phyloP scores from a whole-genome alignment of 2,113 vertebrate species.

The Halichoeres trimaculatus region DNA sequence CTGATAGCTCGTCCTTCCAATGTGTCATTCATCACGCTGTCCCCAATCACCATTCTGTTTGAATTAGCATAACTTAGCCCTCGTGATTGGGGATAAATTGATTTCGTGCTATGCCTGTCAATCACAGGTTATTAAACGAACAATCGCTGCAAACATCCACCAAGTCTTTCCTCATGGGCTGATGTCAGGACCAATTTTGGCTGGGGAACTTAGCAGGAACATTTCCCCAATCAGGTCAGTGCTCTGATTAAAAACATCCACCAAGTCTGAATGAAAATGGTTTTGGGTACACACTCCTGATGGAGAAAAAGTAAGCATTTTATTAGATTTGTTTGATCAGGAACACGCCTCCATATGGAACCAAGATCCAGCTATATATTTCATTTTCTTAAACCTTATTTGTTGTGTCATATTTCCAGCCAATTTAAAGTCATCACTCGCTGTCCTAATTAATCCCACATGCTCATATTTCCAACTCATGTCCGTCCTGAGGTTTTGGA shows the following conservation, averaged over 20 bases:
- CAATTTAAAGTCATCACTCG: constrained; percentile 42
- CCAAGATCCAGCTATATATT: background rate
- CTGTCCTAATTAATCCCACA: constrained; percentile 58
- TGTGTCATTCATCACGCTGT: constrained; percentile 53
- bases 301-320: constrained; percentile 39
- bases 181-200: constrained; percentile 42
- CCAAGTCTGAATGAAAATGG: background rate
- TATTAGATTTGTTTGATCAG: constrained; percentile 50
- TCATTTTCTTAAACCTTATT: constrained; percentile 4
- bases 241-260: constrained; percentile 54
- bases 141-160: constrained; percentile 48
- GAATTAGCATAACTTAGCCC: constrained; percentile 57
- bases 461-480: constrained; percentile 43
- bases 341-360: constrained; percentile 40
- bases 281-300: constrained; percentile 9
- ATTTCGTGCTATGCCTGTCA: constrained; percentile 60
- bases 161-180: background rate
- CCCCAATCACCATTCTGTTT: constrained; percentile 56
- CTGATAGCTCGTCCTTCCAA: constrained; percentile 39
- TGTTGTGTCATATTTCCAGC: constrained; percentile 26
- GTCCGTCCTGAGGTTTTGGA: constrained; percentile 29
- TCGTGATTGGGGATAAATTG: constrained; percentile 60
- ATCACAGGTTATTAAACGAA: constrained; percentile 57
- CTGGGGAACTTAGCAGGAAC: constrained; percentile 42
- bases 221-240: constrained; percentile 7